Evolutionary conservation across 1,140 invertebrate genomes (phyloP), one percentile per base, ranked within the genome.

Genomic region (Drosophila equinoxialis): DNA sequence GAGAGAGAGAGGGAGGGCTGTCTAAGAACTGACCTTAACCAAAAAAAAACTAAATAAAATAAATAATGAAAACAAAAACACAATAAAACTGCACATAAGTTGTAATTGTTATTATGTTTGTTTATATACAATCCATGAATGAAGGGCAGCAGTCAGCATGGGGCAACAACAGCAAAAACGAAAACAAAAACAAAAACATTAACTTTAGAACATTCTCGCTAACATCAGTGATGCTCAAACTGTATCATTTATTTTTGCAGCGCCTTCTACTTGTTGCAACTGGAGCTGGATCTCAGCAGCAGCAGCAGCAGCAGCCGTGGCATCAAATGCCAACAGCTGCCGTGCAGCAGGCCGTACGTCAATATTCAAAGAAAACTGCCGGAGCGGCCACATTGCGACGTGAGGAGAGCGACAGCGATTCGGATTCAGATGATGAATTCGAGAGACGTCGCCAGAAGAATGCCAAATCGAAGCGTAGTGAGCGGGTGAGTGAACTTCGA

Each of bases 381-480:
- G 66, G 57, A 55, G 62, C 82, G 39, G 77, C 84, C 62, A 74
- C 74, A 30, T 55, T 79, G 65, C 72, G 85, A 67, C 76, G 81
- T 55, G 68, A 93, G 81, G 94, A 94, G 37, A 93, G 92, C 59
- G 94, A 94, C 26, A 94, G 93, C 20, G 94, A 95, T 57, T 93
- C 92, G n/a, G 93, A 94, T 65, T 94, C 94, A 2, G 94, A 95
- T 39, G 93, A 93, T 8, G 94, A 95, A 75, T 92, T 93, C 80
- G 90, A 92, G 69, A 91, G 85, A 65, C 93, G 93, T 89, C 80
- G 90, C 55, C 45, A 67, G 58, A 79, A 74, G 71, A 51, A 51
- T 51, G 55, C 41, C 17, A 77, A 77, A 62, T 65, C 79, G 30
- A 94, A 94, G 72, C 92, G 93, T 39, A 92, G 92, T 45, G 93